These are phyloP conservation scores for Pristis pectinata DNA, from an alignment of 2,797 vertebrate species.

Conservation along the genomic window DNA sequence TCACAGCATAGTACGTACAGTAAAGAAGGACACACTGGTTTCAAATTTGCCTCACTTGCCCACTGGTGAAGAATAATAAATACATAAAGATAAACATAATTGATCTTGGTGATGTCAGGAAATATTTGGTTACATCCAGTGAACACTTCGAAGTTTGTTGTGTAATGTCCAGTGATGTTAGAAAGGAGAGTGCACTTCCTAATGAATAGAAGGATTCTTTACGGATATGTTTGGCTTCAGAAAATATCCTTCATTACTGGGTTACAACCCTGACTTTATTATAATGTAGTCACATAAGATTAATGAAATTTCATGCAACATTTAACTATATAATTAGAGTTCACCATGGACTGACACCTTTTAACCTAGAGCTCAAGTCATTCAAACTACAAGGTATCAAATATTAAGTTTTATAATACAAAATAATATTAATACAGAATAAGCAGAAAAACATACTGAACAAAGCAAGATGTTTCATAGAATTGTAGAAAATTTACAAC, in stretches of 20 bases:
- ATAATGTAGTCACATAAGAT: background rate
- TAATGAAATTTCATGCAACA: slow-evolving; percentile 30
- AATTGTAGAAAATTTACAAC: too few relatives aligned
- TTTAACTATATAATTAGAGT: slow-evolving; percentile 18
- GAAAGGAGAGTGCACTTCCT: background rate
- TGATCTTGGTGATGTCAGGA: background rate
- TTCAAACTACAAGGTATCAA: background rate
- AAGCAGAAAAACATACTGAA: background rate
- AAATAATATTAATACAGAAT: background rate
- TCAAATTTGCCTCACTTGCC: background rate
- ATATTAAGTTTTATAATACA: background rate
- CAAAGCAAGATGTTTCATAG: background rate
- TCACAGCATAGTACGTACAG: background rate
- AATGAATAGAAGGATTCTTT: slow-evolving; percentile 8
- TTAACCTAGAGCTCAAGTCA: background rate
- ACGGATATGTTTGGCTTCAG: background rate
- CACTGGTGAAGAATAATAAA: background rate
- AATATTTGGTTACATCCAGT: background rate
- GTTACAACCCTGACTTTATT: slow-evolving; percentile 20
- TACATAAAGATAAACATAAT: background rate
- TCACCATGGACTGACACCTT: background rate
- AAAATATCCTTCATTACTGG: slow-evolving; percentile 12
- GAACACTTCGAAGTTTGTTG: background rate
- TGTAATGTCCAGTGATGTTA: background rate
- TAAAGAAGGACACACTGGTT: background rate